A percentile compares a stretch with the other conserved stretches of the same genome.
Conservation (phyloP, 2,113 vertebrate species). For the Daphoenositta chrysoptera region DNA sequence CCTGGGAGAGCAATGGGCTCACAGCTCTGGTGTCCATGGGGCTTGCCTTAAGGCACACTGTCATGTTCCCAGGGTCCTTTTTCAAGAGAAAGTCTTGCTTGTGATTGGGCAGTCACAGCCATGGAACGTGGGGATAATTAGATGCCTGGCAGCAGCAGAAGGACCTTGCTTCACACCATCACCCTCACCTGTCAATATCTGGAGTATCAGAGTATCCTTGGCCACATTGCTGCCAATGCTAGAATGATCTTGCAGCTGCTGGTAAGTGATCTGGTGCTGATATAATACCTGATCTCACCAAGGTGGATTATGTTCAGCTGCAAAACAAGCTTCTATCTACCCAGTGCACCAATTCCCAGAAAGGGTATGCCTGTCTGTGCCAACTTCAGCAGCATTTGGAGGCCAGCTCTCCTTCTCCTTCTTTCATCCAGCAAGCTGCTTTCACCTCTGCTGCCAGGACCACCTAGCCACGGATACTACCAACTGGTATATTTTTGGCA, state of each 20-base stretch:
- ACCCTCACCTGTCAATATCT: not conserved
- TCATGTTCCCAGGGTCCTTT: not conserved
- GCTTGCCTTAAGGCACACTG: not conserved
- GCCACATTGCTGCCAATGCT: not conserved
- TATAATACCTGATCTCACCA: not conserved
- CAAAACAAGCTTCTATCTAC: not conserved
- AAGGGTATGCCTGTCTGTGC: not conserved
- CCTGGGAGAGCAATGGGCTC: not conserved
- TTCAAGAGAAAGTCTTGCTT: not conserved
- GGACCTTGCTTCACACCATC: not conserved
- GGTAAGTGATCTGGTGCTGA: not conserved
- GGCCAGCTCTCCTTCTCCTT: not conserved
- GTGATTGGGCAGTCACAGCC: not conserved
- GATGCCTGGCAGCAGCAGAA: not conserved
- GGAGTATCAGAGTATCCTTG: not conserved
- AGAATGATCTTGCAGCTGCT: not conserved
- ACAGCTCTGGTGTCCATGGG: fast-evolving
- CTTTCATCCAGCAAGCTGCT: not conserved
- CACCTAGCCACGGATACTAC: not conserved
- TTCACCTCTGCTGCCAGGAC: constrained; percentile 5
- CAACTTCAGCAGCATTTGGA: not conserved
- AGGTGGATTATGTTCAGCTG: not conserved
- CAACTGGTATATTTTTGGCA: not conserved
- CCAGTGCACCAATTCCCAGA: not conserved
- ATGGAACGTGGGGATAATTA: not conserved